Evolutionary conservation across 2,113 vertebrate species (phyloP), one percentile per base, ranked within the genome.

Genomic region (Seriola quinqueradiata): DNA sequence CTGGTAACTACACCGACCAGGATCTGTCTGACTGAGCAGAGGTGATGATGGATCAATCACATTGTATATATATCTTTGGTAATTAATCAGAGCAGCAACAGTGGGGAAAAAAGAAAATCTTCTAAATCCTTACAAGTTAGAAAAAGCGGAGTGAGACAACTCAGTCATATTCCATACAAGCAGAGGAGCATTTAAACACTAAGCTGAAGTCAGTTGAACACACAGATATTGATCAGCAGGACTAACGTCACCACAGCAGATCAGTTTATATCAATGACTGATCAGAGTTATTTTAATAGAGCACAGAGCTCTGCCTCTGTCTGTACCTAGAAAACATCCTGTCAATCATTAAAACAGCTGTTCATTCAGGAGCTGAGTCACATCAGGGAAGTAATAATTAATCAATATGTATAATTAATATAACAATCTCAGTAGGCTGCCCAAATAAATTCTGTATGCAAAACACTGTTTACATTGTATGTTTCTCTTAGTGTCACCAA

Each of bases 231-330:
- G 79, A 81, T 75, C 54, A 44, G 36, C 34, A 44, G 46, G 36
- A 48, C 38, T 68, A 9, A 76, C n/a, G 16, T 80, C 71, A 46
- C 14, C 0, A 8, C 71, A 67, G 68, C 55, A 5, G 61, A 42
- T 44, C 59, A 60, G 32, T 46, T 16, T 54, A 14, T 34, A 71
- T 76, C 83, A 23, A 25, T 60, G 44, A 34, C 28, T 36, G 32
- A 65, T 65, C 32, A 65, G 34, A 40, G 48, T 34, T 57, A 17
- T 44, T 65, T 80, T 19, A 16, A 65, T 7, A 46, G 48, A 48
- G 8, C 68, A 46, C 64, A 46, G 17, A 23, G 17, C n/a, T 50
- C 40, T 32, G 40, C 34, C 14, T 58, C 55, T 17, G 12, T 34
- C 8, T n/a, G 28, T 11, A 3, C 4, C 60, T 21, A 3, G 2